Base-by-base conservation (phyloP, 2,797 vertebrate genomes). In the Sebastes taczanowskii region DNA sequence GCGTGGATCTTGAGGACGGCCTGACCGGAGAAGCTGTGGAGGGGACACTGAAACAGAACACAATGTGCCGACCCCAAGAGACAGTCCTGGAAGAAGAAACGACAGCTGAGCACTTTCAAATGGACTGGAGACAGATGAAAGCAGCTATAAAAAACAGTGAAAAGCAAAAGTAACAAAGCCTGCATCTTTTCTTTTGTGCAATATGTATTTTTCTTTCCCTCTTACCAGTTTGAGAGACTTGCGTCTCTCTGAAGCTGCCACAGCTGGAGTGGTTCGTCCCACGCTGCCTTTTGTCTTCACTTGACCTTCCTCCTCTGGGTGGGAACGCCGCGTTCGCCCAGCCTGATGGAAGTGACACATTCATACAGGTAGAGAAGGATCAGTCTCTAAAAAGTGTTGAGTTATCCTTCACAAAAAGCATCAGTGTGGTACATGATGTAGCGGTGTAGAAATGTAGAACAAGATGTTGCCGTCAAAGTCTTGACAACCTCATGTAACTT, bases 211-310 rank as follows among this genome's bases (percentile, higher is more conserved):
- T 58, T 23, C 32, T 1, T 1, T 70, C n/a, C 25, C 56, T 85
- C 95, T 95, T 88, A 98, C 97, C 96, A 98, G 89, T 11, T 96
- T 97, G 56, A 97, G 71, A 0, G 97, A 97, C 89, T 91, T 98
- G 89, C 95, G 96, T 88, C 93, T 95, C 83, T 97, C 97, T 0
- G 96, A 93, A 3, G 96, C 96, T 0, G 96, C 92, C 25, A 96
- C 96, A 1, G 96, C 94, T 2, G 95, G 96, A 1, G 94, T 94
- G 59, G 84, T 91, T 42, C 88, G 88, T 30, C 78, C 89, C 7
- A 83, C 42, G 13, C 49, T 90, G 74, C 83, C 89, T 78, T 94
- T 93, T 3, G 69, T 85, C 55, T 18, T 56, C n/a, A 83, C 82
- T 16, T 90, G 81, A 72, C 84, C 92, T 64, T 92, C 91, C 2